These are phyloP conservation scores for Hymenopus coronatus DNA, from an alignment of 2,888 invertebrate species.

Conservation along the genomic window DNA sequence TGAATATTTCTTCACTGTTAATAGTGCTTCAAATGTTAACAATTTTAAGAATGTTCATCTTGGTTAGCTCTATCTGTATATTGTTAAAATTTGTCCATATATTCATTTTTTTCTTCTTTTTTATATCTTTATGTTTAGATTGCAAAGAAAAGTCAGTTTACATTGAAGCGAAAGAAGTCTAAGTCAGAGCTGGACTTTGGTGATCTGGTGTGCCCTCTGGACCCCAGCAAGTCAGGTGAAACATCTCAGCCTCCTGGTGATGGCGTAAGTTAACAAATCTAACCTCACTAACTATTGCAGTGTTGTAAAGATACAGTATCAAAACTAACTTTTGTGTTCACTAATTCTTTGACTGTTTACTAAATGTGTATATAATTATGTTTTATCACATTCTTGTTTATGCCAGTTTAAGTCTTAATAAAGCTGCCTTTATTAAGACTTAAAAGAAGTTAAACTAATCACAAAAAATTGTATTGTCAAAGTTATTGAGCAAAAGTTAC, in stretches of 20 bases:
- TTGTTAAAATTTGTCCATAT: neutral
- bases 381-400: neutral
- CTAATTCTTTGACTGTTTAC: neutral
- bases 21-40: too few species aligned
- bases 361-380: neutral
- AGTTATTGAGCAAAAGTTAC: too few species aligned
- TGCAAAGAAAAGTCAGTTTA: constrained; percentile 84
- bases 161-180: constrained; percentile 78
- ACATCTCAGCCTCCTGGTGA: constrained; percentile 32
- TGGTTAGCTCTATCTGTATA: constrained; percentile 22
- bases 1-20: too few species aligned
- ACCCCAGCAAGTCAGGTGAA: constrained; percentile 40
- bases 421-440: too few species aligned
- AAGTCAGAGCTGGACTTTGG: constrained; percentile 74
- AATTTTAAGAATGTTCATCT: neutral
- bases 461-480: too few species aligned
- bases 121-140: constrained; percentile 51
- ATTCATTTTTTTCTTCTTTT: neutral
- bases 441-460: too few species aligned
- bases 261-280: constrained; percentile 36
- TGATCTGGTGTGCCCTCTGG: constrained; percentile 84
- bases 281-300: constrained; percentile 2
- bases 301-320: neutral
- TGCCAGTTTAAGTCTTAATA: neutral
- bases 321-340: neutral